Evolutionary conservation across 2,797 vertebrate genomes (phyloP).

Genomic region (Eleutherodactylus coqui): DNA sequence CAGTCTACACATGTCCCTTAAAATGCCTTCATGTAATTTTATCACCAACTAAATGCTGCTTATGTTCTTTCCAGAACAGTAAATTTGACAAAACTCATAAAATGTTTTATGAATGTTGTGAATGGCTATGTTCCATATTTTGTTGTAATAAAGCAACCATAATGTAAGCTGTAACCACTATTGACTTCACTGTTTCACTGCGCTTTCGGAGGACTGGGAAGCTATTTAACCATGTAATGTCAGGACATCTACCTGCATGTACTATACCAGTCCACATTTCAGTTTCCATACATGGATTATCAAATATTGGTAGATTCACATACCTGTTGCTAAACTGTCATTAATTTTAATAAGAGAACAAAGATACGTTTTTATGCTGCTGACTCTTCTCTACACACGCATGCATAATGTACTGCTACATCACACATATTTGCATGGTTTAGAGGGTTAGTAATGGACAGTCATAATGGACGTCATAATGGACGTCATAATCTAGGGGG

Average conservation of each 20-base stretch:
- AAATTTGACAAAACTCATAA: constrained; percentile 61
- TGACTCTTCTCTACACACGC: too few species aligned
- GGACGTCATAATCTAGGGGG: too few species aligned
- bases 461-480: too few species aligned
- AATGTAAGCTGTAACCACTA: constrained; percentile 48
- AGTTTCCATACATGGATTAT: background rate
- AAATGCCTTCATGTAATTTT: constrained; percentile 28
- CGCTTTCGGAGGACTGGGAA: background rate
- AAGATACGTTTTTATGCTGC: too few species aligned
- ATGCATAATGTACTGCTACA: too few species aligned
- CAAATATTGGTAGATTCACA: too few species aligned
- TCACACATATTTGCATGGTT: too few species aligned
- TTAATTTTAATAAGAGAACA: too few species aligned
- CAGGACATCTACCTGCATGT: background rate
- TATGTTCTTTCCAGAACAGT: constrained; percentile 52
- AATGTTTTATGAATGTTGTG: constrained; percentile 57
- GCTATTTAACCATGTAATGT: constrained; percentile 15
- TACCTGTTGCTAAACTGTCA: too few species aligned
- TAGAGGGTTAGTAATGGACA: too few species aligned
- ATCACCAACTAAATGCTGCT: constrained; percentile 46
- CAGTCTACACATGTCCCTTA: constrained; percentile 15
- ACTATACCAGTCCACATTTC: background rate
- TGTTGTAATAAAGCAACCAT: constrained; percentile 53
- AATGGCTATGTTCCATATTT: constrained; percentile 60
- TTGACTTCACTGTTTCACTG: constrained; percentile 35